A percentile compares a stretch with the other conserved stretches of the same genome.
Evolutionary conservation across 2,888 invertebrate species (phyloP).

Genomic region (Junonia oenone): DNA sequence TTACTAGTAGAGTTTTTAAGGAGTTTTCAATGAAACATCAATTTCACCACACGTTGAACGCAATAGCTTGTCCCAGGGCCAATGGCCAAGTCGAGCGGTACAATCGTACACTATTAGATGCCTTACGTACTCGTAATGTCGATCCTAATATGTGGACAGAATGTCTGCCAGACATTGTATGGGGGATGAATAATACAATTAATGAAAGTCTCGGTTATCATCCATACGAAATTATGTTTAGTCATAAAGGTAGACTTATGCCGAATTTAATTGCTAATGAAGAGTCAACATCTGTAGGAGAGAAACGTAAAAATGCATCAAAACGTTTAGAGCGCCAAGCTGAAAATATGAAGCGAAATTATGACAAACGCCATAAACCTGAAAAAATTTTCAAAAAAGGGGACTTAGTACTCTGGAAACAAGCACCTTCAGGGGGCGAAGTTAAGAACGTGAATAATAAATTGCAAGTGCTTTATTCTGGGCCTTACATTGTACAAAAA

Average conservation of each 20-base stretch:
- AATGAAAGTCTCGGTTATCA: slow-evolving; percentile 25
- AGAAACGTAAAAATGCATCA: not conserved
- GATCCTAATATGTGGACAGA: slow-evolving; percentile 34
- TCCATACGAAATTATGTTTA: slow-evolving; percentile 22
- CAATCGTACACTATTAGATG: slow-evolving; percentile 30
- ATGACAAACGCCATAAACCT: slow-evolving; percentile 3
- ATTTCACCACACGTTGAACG: slow-evolving; percentile 29
- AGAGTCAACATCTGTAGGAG: not conserved
- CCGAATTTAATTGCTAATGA: not conserved
- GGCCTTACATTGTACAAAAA: slow-evolving; percentile 19
- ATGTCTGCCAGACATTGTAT: slow-evolving; percentile 27
- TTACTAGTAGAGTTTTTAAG: slow-evolving; percentile 33
- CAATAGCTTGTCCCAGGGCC: slow-evolving; percentile 32
- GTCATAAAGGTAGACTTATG: not conserved
- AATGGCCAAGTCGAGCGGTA: slow-evolving; percentile 35
- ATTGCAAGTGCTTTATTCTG: slow-evolving; percentile 18
- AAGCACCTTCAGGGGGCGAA: slow-evolving; percentile 2
- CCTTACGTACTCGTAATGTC: slow-evolving; percentile 26
- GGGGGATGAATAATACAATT: slow-evolving; percentile 34
- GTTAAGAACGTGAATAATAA: slow-evolving; percentile 25
- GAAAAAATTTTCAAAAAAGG: slow-evolving; percentile 2
- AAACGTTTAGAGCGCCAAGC: not conserved
- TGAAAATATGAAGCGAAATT: not conserved
- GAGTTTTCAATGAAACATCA: slow-evolving; percentile 28
- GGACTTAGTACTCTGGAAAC: slow-evolving; percentile 12